Evolutionary conservation across 1,140 invertebrate genomes (phyloP).

Genomic region (Drosophila lini): DNA sequence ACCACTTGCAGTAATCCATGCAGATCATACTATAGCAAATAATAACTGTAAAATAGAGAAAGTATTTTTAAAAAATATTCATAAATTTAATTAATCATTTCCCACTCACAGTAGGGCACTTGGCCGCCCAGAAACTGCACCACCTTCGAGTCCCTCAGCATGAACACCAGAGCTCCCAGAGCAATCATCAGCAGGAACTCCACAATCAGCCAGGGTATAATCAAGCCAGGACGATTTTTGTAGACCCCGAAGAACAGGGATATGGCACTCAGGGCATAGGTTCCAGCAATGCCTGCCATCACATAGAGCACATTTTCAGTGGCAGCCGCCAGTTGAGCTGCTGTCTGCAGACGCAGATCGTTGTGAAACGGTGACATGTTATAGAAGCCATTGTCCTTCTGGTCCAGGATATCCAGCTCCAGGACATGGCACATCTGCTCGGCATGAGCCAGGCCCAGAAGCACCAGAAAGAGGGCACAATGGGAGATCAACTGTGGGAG

Average conservation of each 20-base stretch:
- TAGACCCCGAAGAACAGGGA: conserved; percentile 75
- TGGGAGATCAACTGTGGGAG: conserved; percentile 71
- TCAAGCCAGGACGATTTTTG: conserved; percentile 72
- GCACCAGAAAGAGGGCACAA: conserved; percentile 73
- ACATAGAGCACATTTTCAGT: conserved; percentile 74
- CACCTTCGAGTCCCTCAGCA: conserved; percentile 66
- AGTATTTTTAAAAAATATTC: not conserved
- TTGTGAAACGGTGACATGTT: conserved; percentile 76
- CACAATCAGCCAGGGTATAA: conserved; percentile 75
- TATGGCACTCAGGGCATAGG: conserved; percentile 72
- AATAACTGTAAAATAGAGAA: conserved; percentile 47
- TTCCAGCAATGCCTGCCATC: conserved; percentile 50
- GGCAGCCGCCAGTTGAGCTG: conserved; percentile 71
- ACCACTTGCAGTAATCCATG: conserved; percentile 78
- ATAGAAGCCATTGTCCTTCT: conserved; percentile 80
- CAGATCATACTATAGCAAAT: conserved; percentile 67
- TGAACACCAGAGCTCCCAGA: conserved; percentile 58
- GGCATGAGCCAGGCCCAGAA: conserved; percentile 77
- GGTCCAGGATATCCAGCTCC: conserved; percentile 78
- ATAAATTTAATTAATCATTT: not conserved
- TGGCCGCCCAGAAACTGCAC: conserved; percentile 68
- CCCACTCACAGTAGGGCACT: conserved; percentile 69
- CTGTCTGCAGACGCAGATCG: conserved; percentile 69
- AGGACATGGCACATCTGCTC: conserved; percentile 78
- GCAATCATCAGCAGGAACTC: conserved; percentile 72